phyloP scores from a whole-genome alignment of 2,113 vertebrate species.

The Nannobrachium achirus region DNA sequence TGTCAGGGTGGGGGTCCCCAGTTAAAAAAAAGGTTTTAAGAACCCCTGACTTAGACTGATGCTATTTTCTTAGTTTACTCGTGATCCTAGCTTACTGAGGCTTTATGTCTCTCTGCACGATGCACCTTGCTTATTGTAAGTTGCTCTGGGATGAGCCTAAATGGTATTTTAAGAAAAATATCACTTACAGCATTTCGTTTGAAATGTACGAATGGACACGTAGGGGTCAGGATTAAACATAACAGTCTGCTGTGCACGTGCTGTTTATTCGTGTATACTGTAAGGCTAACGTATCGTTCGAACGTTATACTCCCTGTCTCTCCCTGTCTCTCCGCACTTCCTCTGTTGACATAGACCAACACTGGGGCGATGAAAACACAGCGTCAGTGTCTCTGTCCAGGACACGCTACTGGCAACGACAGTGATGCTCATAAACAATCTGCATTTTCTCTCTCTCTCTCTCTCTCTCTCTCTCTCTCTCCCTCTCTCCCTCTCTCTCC shows the following conservation, averaged over 20 bases:
- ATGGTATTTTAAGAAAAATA: no score
- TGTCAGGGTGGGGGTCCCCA: no score
- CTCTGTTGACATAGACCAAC: constrained; percentile 33
- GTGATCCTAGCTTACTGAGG: no score
- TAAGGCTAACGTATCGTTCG: background rate
- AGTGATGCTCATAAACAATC: constrained; percentile 43
- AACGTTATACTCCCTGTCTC: constrained; percentile 4
- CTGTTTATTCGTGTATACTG: constrained; percentile 19
- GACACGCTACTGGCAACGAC: constrained; percentile 27
- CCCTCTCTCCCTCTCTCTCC: constrained; percentile 7
- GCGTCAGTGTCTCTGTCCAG: constrained; percentile 14
- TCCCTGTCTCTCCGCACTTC: constrained; percentile 34
- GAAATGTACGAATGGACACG: no score
- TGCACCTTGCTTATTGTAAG: no score
- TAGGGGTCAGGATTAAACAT: background rate
- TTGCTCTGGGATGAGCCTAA: no score
- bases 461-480: background rate
- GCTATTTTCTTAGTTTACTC: no score
- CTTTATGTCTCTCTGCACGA: no score
- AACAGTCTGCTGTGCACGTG: background rate
- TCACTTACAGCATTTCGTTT: no score
- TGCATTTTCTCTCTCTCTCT: constrained; percentile 4
- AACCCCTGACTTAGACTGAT: no score
- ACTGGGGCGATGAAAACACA: constrained; percentile 52
- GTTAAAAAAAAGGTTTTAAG: no score